These are phyloP conservation scores for Labroides dimidiatus DNA, from an alignment of 2,797 vertebrate genomes.

Conservation along the genomic window DNA sequence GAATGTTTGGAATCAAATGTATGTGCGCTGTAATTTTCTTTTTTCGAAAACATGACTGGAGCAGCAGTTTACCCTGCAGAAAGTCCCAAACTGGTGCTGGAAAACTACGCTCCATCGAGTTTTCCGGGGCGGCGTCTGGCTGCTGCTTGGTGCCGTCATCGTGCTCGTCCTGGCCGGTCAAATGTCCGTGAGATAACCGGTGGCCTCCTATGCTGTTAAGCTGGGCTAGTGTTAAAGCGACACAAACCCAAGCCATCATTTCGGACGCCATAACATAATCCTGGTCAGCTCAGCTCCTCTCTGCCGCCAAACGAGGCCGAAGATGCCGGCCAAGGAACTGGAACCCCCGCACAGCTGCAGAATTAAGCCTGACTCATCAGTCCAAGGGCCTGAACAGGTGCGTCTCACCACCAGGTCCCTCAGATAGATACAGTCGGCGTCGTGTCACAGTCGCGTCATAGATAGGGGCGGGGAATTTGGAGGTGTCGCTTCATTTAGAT, in stretches of 20 bases:
- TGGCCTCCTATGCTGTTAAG: conserved; percentile 16
- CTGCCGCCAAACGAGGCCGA: neutral
- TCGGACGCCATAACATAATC: conserved; percentile 5
- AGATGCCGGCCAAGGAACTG: neutral
- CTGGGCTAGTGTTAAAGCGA: conserved; percentile 28
- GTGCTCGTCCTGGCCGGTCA: neutral
- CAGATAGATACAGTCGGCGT: no score
- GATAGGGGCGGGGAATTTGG: no score
- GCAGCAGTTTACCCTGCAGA: conserved; percentile 9
- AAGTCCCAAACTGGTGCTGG: conserved; percentile 5
- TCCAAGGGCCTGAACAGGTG: neutral
- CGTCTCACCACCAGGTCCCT: no score
- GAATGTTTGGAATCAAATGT: neutral
- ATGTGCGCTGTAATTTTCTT: no score
- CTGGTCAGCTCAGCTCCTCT: neutral
- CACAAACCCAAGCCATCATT: conserved; percentile 39
- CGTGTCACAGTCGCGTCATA: no score
- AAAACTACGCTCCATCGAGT: neutral
- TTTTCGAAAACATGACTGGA: no score
- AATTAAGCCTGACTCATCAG: neutral
- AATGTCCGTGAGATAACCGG: neutral
- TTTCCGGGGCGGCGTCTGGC: neutral
- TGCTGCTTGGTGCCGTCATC: neutral
- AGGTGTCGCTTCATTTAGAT: no score
- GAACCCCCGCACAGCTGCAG: neutral